phyloP scores from a whole-genome alignment of 2,888 invertebrate genomes.

The Cartodere bifasciata region DNA sequence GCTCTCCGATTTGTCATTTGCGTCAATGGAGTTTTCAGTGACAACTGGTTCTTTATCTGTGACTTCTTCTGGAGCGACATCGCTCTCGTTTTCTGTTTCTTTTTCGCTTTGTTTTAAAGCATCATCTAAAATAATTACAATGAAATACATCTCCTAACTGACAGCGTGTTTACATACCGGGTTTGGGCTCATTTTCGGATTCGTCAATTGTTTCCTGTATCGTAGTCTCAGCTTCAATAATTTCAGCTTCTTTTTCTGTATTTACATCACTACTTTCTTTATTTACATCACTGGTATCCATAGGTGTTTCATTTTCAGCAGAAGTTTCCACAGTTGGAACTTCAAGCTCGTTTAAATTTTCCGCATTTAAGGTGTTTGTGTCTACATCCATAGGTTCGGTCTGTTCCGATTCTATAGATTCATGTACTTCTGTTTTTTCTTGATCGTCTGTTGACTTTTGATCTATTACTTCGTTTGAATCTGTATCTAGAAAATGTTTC shows the following conservation, averaged over 20 bases:
- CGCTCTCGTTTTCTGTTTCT: conserved; percentile 1
- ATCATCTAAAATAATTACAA: background rate
- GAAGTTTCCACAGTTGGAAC: no score
- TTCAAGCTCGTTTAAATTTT: no score
- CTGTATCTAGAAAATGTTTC: no score
- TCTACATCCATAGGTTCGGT: no score
- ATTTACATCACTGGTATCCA: background rate
- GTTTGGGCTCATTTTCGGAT: conserved; percentile 13
- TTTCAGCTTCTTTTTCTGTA: conserved; percentile 4
- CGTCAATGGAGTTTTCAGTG: no score
- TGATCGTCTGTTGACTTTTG: no score
- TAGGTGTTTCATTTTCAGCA: conserved; percentile 1
- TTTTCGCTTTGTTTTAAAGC: background rate
- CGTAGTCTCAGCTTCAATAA: conserved; percentile 3
- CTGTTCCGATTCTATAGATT: no score
- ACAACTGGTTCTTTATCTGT: conserved; percentile 9
- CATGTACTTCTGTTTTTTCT: no score
- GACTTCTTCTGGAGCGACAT: conserved; percentile 2
- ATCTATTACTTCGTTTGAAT: no score
- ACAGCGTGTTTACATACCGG: background rate
- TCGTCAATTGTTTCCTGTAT: conserved; percentile 15
- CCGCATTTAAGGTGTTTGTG: no score
- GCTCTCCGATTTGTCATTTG: no score
- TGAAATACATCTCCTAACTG: background rate
- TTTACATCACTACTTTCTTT: conserved; percentile 11